Evolutionary conservation across 2,113 vertebrate genomes (phyloP), one percentile per base, ranked within the genome.

Genomic region (Rhabdomys dilectus): DNA sequence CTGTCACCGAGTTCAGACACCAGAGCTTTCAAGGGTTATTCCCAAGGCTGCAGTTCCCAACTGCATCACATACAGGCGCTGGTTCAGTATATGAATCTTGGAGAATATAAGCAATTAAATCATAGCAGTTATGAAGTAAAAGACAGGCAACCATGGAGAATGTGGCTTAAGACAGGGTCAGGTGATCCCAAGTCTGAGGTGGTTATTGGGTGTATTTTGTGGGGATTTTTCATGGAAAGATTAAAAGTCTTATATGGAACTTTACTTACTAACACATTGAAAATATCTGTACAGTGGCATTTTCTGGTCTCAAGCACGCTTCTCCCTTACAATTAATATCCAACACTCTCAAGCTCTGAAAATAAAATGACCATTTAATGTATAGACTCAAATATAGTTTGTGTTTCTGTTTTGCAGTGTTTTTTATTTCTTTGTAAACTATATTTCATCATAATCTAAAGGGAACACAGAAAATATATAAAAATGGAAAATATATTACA

Each of bases 261-360:
- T 70, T 56, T 68, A 29, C 7, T 45, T 64, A 42, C 7, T 70
- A 89, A 22, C 9, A 77, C 34, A 92, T 62, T 51, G 21, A 51
- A 87, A 82, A 64, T 51, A 31, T 56, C 29, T 13, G 7, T 13
- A 11, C 2, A n/a, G 51, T 8, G n/a, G 73, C 84, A 48, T 70
- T 56, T 80, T 68, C 42, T 68, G 62, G 56, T 48, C 60, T 80
- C 77, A 36, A 77, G 53, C 31, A 95, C 0, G 13, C 36, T 82
- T 66, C 84, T 48, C 34, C n/a, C 4, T 66, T 11, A 48, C 64
- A 85, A 75, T 42, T 29, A 95, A 72, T 34, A 70, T 91, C 9
- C 53, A 92, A 75, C 60, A 42, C 58, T 87, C 58, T 86, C 66
- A 64, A 89, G 76, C 13, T 7, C 60, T 62, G 89, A 93, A 93